Conservation (phyloP, 2,888 invertebrate genomes). For the Volucella inflata region DNA sequence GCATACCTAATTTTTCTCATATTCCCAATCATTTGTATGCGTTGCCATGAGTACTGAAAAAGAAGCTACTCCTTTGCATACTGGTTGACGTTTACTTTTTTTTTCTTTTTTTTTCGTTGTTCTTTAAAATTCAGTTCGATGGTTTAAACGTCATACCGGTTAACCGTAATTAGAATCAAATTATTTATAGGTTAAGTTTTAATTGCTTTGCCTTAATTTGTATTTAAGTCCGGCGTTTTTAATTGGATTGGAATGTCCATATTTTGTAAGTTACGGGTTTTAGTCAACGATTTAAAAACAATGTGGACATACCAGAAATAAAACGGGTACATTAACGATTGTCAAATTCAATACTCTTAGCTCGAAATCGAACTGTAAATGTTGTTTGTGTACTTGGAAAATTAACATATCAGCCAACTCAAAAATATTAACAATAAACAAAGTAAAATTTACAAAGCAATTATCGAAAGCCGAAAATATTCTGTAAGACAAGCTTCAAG, state of each 20-base stretch:
- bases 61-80: conserved; percentile 68
- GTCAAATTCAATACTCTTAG: too few species aligned
- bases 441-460: too few species aligned
- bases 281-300: too few species aligned
- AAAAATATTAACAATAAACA: too few species aligned
- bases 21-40: conserved; percentile 59
- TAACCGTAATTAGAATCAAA: conserved; percentile 36
- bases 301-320: too few species aligned
- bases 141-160: conserved; percentile 50
- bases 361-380: too few species aligned
- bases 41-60: conserved; percentile 52
- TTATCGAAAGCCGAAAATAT: too few species aligned
- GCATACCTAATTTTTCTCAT: conserved; percentile 55
- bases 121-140: not conserved
- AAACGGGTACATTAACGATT: too few species aligned
- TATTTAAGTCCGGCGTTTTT: conserved; percentile 27
- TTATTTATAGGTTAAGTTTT: conserved; percentile 39
- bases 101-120: conserved; percentile 20
- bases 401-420: too few species aligned
- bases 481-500: too few species aligned
- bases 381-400: too few species aligned
- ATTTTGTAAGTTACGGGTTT: not conserved
- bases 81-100: conserved; percentile 42
- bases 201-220: conserved; percentile 14
- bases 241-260: conserved; percentile 16